Evolutionary conservation across 92 coral and sea anemone species (phyloP), one percentile per base, ranked within the genome.

Genomic region (Phenganax marumi): DNA sequence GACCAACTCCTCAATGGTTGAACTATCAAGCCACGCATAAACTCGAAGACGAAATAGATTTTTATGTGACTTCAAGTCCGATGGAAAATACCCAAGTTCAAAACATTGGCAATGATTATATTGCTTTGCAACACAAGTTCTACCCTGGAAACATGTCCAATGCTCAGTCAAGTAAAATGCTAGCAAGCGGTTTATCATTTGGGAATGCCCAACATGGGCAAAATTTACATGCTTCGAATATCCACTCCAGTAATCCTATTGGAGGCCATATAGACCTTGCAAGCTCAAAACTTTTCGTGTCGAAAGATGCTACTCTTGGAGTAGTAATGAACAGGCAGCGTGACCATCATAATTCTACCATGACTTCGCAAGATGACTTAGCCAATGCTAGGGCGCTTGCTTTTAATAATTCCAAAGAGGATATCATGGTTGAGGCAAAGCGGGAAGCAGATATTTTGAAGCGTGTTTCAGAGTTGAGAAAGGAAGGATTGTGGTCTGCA

Each of bases 401-500:
- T 60, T 84, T 73, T 50, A 89, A 57, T 93, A 97, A 19, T 84
- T 89, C 97, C 62, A 91, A 88, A 47, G 99, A 96, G 73, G 99
- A 93, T 72, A 96, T 96, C 63, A 92, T 91, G 47, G 84, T 96
- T 55, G 99, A 92, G 75, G 99, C 99, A 46, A 92, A 92, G 65
- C 88, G 86, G 51, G 99, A 96, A 52, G 99, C 97, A 61, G 99
- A 96, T 68, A 97, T 96, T 12, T 75, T 92, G 73, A 96, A 96
- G 86, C 90, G 93, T 71, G 93, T 96, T 21, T 84, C 90, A 51
- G 99, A 96, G 73, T 86, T 96, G 25, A 87, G 99, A n/a, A 96
- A 96, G 85, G 99, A 96, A 54, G 99, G 99, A 12, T 74, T 96
- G n/a, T 96, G 99, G 99, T 84, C 97, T 55, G 71, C 89, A 26